Conservation (phyloP, 2,113 vertebrate species). For the Ageneiosus marmoratus region DNA sequence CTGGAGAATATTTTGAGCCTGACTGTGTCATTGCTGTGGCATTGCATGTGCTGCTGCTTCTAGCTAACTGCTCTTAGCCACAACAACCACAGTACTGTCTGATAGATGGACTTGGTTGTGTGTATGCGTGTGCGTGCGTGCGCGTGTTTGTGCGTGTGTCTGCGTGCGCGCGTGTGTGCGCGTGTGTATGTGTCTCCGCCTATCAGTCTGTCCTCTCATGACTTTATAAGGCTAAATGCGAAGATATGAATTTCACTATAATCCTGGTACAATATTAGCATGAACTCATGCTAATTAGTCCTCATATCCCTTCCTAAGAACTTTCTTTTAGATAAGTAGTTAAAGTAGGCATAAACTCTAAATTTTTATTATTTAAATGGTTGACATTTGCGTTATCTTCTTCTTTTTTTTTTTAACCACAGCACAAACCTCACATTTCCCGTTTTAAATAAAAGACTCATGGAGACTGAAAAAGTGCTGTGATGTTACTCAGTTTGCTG, state of each 20-base stretch:
- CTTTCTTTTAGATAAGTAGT: neutral
- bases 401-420: neutral
- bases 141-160: neutral
- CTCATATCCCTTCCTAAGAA: neutral
- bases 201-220: too few species aligned
- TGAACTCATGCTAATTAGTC: neutral
- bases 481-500: neutral
- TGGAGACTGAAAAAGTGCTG: neutral
- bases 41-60: conserved; percentile 18
- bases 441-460: neutral
- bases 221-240: neutral
- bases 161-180: neutral
- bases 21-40: conserved; percentile 9
- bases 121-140: neutral
- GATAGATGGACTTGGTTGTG: neutral
- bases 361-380: neutral
- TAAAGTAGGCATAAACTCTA: neutral
- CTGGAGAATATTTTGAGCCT: neutral
- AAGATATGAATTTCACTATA: neutral
- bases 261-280: neutral
- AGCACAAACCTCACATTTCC: neutral
- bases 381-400: neutral
- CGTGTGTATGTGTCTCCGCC: neutral
- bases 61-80: conserved; percentile 14
- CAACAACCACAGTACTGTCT: neutral